A percentile compares a stretch with the other conserved stretches of the same genome.
These are phyloP conservation scores for Eolophus roseicapilla DNA, from an alignment of 2,113 vertebrate genomes.

Conservation along the genomic window DNA sequence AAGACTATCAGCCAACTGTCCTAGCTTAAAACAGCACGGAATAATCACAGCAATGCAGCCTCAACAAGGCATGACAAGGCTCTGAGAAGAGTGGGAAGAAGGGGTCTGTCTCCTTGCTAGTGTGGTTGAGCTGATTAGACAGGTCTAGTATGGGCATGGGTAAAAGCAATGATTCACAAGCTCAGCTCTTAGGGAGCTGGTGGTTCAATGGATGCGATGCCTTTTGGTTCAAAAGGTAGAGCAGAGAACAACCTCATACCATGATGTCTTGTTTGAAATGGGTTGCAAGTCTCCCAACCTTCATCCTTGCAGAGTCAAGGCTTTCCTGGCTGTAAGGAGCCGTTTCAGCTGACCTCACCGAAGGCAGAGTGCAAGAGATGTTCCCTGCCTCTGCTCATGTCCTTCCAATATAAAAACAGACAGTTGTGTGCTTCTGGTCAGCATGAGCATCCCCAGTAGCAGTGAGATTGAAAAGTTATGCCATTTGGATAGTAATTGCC, in stretches of 20 bases:
- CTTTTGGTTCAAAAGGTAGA: neutral
- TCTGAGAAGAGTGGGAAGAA: neutral
- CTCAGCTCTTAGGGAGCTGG: neutral
- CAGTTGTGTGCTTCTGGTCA: neutral
- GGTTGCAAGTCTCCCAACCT: neutral
- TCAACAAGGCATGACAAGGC: neutral
- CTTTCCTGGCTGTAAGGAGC: neutral
- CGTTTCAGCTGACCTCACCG: neutral
- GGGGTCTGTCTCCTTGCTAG: neutral
- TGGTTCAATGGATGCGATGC: neutral
- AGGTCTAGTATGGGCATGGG: neutral
- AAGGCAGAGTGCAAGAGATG: neutral
- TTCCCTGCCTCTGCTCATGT: neutral
- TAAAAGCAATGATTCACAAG: neutral
- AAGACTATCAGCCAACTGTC: neutral
- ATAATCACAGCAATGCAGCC: neutral
- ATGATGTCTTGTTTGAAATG: neutral
- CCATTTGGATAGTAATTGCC: neutral
- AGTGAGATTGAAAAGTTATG: neutral
- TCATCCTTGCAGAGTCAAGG: neutral
- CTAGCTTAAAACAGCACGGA: accelerated
- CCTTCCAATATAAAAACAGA: neutral
- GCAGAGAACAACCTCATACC: neutral
- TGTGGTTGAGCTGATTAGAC: neutral
- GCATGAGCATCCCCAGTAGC: neutral